Evolutionary conservation across 2,113 vertebrate species (phyloP).

Genomic region (Riparia riparia): DNA sequence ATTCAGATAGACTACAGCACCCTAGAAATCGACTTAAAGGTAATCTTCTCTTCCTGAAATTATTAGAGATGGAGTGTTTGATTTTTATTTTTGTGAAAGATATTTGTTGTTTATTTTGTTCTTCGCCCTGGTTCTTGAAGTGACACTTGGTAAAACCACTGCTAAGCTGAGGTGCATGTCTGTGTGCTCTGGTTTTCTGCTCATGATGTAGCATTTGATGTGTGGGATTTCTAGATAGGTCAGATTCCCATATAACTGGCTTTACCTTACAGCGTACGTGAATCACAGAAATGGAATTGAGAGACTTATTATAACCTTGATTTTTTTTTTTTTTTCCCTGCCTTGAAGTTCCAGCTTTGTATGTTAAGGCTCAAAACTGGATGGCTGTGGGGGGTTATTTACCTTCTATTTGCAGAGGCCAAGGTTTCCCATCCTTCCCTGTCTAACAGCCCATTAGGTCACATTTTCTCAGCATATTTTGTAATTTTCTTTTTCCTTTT

Average conservation of each 20-base stretch:
- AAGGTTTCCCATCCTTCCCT: not conserved
- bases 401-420: not conserved
- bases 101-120: not conserved
- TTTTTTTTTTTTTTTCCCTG: not conserved
- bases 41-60: slow-evolving; percentile 26
- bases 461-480: not conserved
- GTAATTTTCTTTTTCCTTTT: not conserved
- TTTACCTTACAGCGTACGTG: not conserved
- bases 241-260: not conserved
- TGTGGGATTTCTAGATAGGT: not conserved
- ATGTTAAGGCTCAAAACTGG: not conserved
- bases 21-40: slow-evolving; percentile 78
- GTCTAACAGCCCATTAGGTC: not conserved
- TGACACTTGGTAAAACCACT: not conserved
- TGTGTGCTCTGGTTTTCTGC: not conserved
- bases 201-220: fast-evolving
- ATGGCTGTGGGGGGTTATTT: not conserved
- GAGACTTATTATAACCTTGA: not conserved
- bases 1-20: slow-evolving; percentile 87
- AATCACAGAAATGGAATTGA: not conserved
- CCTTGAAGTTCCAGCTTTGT: not conserved
- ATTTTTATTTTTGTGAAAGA: not conserved
- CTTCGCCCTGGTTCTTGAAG: not conserved
- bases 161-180: not conserved
- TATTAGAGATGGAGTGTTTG: not conserved